Percentiles rank a stretch among this genome's conserved stretches.
Evolutionary conservation across 2,113 vertebrate genomes (phyloP).

Genomic region (Excalfactoria chinensis): DNA sequence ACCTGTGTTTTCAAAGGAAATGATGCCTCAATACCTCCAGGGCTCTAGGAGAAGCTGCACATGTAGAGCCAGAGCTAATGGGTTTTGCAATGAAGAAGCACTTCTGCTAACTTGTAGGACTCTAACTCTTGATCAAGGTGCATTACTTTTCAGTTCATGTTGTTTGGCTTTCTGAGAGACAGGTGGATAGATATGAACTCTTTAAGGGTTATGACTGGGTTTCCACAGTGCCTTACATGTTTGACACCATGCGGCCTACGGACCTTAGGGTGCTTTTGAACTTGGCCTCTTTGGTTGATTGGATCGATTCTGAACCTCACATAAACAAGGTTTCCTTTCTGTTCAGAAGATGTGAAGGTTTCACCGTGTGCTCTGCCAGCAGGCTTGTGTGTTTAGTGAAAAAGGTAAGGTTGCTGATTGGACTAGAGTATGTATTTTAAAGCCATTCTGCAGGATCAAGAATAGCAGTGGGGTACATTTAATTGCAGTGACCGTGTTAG

Average conservation of each 20-base stretch:
- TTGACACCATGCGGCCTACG: background rate
- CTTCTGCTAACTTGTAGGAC: background rate
- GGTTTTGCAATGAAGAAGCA: background rate
- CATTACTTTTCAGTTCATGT: background rate
- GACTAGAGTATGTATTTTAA: background rate
- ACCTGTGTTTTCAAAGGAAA: background rate
- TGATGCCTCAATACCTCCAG: background rate
- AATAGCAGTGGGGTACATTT: background rate
- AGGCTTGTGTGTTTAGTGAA: background rate
- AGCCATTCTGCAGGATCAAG: background rate
- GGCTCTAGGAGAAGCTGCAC: background rate
- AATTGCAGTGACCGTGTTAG: background rate
- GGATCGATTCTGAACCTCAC: background rate
- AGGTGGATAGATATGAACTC: background rate
- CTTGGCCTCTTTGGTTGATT: background rate
- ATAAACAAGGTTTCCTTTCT: background rate
- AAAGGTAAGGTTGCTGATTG: background rate
- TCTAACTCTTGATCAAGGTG: background rate
- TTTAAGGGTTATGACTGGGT: background rate
- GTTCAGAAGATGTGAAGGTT: background rate
- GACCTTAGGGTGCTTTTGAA: background rate
- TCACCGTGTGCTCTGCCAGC: background rate
- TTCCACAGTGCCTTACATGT: accelerated
- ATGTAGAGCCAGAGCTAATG: background rate
- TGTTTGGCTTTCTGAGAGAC: background rate